Percentiles rank a stretch among this genome's conserved stretches.
Evolutionary conservation across 2,888 invertebrate species (phyloP).

Genomic region (Hartigia nigra): DNA sequence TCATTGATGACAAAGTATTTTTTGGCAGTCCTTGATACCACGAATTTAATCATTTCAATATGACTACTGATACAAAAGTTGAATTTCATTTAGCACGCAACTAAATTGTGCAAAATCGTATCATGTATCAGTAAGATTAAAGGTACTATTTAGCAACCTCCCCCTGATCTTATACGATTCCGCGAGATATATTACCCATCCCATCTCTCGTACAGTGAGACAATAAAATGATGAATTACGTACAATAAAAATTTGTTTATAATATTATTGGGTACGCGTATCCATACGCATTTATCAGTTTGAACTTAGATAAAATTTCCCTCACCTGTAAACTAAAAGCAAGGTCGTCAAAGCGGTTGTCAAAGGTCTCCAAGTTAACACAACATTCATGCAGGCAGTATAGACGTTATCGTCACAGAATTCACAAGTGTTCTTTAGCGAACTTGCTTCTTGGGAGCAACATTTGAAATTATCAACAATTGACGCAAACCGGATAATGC

Average conservation of each 20-base stretch:
- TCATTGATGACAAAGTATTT: no score
- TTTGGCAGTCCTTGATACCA: no score
- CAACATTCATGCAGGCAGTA: background rate
- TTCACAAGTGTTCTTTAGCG: background rate
- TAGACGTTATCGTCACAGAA: background rate
- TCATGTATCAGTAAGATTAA: background rate
- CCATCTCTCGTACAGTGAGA: background rate
- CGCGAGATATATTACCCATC: background rate
- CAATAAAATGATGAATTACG: background rate
- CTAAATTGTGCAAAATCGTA: background rate
- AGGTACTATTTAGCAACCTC: background rate
- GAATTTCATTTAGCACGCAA: background rate
- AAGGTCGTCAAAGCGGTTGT: background rate
- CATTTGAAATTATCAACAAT: background rate
- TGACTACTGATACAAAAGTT: background rate
- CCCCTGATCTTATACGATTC: background rate
- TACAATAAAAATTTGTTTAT: background rate
- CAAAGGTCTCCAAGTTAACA: background rate
- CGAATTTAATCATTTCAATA: no score
- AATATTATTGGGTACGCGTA: background rate
- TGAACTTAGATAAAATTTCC: background rate
- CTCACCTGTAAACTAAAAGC: background rate
- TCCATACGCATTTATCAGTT: background rate
- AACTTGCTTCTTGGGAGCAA: background rate
- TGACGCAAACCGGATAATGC: background rate